These are phyloP conservation scores for Uropsilus gracilis DNA, from an alignment of 2,113 vertebrate genomes.

Conservation along the genomic window DNA sequence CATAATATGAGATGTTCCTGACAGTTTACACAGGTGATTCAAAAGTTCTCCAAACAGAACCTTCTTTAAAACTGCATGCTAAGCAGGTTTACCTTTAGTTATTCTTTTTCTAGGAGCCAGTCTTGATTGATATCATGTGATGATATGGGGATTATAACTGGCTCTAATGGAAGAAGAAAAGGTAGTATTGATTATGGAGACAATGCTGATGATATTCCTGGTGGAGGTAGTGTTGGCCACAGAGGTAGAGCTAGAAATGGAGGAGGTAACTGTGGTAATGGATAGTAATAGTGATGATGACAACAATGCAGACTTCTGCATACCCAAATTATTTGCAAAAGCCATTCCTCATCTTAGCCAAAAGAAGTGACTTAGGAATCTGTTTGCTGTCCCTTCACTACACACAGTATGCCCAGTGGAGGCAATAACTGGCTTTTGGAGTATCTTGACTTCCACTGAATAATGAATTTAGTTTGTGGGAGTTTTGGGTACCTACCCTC, in stretches of 20 bases:
- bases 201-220: background rate
- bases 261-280: background rate
- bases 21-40: background rate
- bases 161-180: background rate
- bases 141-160: background rate
- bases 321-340: background rate
- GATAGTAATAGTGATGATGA: background rate
- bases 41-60: constrained; percentile 2
- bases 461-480: background rate
- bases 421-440: background rate
- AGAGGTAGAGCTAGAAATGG: background rate
- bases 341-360: background rate
- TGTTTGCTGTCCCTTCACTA: background rate
- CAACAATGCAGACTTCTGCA: background rate
- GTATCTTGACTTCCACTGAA: background rate
- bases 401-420: background rate
- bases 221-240: background rate
- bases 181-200: no score
- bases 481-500: background rate
- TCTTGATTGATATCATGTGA: background rate
- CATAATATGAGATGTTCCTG: background rate
- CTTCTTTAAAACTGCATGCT: background rate
- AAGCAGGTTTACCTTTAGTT: background rate
- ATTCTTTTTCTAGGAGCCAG: background rate
- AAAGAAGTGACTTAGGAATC: background rate